Evolutionary conservation across 1,140 invertebrate genomes (phyloP).

Genomic region (Drosophila nasuta): DNA sequence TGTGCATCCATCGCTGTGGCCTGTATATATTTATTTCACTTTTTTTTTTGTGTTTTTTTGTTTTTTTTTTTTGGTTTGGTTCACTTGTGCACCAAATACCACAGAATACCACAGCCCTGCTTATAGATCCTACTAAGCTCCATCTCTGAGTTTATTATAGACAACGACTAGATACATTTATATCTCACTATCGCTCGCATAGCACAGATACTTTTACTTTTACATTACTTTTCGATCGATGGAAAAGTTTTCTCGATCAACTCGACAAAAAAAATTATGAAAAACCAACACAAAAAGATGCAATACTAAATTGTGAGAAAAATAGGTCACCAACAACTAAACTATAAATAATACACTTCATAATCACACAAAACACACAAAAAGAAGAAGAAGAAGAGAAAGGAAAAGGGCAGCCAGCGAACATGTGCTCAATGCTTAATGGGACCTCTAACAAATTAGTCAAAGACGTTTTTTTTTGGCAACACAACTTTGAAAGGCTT

Average conservation of each 20-base stretch:
- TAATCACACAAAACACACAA: not conserved
- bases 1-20: constrained; percentile 42
- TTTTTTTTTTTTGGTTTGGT: not conserved
- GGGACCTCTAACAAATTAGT: not conserved
- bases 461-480: not conserved
- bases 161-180: constrained; percentile 3
- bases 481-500: not conserved
- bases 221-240: not conserved
- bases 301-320: not conserved
- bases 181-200: constrained; percentile 1
- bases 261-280: too few relatives aligned
- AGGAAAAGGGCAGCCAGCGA: not conserved
- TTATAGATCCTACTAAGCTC: constrained; percentile 29
- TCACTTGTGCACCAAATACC: constrained; percentile 49
- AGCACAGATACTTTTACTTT: constrained; percentile 7
- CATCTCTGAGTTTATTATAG: constrained; percentile 15
- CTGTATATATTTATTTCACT: constrained; percentile 14
- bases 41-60: constrained; percentile 6
- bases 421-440: too few relatives aligned
- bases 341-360: constrained; percentile 4
- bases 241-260: too few relatives aligned
- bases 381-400: not conserved
- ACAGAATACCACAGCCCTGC: constrained; percentile 22
- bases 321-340: not conserved
- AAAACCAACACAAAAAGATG: not conserved